Conservation (phyloP, 2,888 invertebrate species). For the Drosophila mulleri region DNA sequence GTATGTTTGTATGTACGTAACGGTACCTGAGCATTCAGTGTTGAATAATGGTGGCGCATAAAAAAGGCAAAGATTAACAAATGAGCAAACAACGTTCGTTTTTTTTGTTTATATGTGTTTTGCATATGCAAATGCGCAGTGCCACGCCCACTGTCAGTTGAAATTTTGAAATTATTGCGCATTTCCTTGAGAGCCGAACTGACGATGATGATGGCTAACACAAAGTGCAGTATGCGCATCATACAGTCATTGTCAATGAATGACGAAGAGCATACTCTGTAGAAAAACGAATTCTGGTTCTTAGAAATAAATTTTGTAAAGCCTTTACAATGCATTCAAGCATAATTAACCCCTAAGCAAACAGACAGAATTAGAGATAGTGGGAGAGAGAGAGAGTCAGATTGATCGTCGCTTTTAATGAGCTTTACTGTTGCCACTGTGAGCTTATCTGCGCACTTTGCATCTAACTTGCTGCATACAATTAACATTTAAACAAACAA, state of each 20-base stretch:
- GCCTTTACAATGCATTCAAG: not conserved
- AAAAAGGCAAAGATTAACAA: constrained; percentile 62
- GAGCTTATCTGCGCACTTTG: constrained; percentile 56
- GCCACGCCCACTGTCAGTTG: constrained; percentile 68
- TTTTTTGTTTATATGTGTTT: constrained; percentile 37
- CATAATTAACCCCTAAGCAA: constrained; percentile 13
- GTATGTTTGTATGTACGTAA: constrained; percentile 51
- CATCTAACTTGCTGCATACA: constrained; percentile 45
- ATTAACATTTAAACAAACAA: constrained; percentile 11
- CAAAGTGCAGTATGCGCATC: constrained; percentile 38
- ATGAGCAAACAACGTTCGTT: constrained; percentile 59
- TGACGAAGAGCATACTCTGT: constrained; percentile 1
- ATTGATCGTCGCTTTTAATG: constrained; percentile 34
- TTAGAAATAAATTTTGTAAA: not conserved
- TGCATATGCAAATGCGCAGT: constrained; percentile 60
- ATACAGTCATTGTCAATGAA: not conserved
- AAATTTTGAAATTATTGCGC: constrained; percentile 45
- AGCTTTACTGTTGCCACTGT: constrained; percentile 36
- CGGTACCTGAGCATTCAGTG: constrained; percentile 74
- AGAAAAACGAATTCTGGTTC: not conserved
- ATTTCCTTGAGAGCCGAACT: constrained; percentile 38
- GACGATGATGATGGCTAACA: constrained; percentile 18
- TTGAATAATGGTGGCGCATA: constrained; percentile 71
- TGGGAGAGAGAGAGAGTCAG: not conserved
- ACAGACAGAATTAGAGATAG: not conserved